These are phyloP conservation scores for Melanostoma mellinum DNA, from an alignment of 2,888 invertebrate species.

Conservation along the genomic window DNA sequence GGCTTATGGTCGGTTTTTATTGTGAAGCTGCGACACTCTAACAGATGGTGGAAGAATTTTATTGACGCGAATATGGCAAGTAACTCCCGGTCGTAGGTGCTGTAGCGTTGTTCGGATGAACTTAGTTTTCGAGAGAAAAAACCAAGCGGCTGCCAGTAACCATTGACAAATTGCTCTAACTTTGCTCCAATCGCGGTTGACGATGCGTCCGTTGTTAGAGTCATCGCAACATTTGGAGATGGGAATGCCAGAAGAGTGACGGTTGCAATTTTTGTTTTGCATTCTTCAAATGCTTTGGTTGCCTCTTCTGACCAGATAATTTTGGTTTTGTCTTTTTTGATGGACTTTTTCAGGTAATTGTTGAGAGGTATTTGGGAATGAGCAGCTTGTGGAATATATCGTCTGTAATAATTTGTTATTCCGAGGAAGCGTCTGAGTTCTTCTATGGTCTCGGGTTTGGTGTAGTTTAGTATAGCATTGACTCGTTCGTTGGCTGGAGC, in stretches of 20 bases:
- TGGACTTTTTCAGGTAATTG: background rate
- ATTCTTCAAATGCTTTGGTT: slow-evolving; percentile 1
- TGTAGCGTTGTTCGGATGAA: slow-evolving; percentile 11
- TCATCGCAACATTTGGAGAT: slow-evolving; percentile 11
- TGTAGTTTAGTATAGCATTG: background rate
- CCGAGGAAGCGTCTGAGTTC: slow-evolving; percentile 18
- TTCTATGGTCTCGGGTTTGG: slow-evolving; percentile 7
- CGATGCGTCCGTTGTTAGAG: slow-evolving; percentile 24
- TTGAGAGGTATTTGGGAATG: slow-evolving; percentile 7
- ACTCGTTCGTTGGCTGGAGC: background rate
- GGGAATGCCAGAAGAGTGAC: slow-evolving; percentile 12
- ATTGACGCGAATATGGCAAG: slow-evolving; percentile 17
- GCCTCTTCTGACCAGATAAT: background rate
- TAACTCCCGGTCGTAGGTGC: slow-evolving; percentile 27
- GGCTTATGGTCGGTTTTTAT: slow-evolving; percentile 15
- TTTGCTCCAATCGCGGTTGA: slow-evolving; percentile 8
- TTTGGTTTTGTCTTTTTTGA: slow-evolving; percentile 13
- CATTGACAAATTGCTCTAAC: background rate
- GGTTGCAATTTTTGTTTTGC: slow-evolving; percentile 1
- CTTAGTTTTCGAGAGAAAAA: slow-evolving; percentile 29
- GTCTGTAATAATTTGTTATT: slow-evolving; percentile 5
- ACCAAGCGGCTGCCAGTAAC: slow-evolving; percentile 15
- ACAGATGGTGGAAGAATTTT: slow-evolving; percentile 14
- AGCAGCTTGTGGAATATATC: slow-evolving; percentile 11
- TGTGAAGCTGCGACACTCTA: slow-evolving; percentile 6